A percentile compares a stretch with the other conserved stretches of the same genome.
phyloP scores from a whole-genome alignment of 2,888 invertebrate genomes.

The Loripinus fragilis region DNA sequence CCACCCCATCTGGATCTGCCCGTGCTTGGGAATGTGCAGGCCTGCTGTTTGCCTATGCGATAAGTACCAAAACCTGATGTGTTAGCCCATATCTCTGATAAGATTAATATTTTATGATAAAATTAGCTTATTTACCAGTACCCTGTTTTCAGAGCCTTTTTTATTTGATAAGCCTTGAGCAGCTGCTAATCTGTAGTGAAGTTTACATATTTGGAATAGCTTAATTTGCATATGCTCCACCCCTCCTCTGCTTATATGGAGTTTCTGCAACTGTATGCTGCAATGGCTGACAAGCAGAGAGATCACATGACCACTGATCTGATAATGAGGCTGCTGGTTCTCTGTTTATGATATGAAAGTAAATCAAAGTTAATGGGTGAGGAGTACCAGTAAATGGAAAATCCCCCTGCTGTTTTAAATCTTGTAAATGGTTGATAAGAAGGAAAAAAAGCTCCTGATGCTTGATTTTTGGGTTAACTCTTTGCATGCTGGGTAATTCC shows the following conservation, averaged over 20 bases:
- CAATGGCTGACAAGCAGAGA: constrained; percentile 13
- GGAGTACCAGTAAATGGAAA: background rate
- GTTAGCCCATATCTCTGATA: no score
- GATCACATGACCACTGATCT: constrained; percentile 12
- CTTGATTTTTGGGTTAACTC: background rate
- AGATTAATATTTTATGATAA: no score
- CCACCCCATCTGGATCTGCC: no score
- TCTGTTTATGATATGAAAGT: background rate
- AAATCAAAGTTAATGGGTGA: background rate
- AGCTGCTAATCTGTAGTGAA: background rate
- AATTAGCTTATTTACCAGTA: no score
- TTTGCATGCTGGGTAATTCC: no score
- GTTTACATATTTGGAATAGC: constrained; percentile 6
- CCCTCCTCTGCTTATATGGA: constrained; percentile 11
- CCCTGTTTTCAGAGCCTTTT: background rate
- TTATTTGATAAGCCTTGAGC: background rate
- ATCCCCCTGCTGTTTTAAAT: no score
- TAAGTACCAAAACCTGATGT: no score
- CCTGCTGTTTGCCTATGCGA: no score
- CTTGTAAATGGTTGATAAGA: background rate
- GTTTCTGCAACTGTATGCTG: constrained; percentile 16
- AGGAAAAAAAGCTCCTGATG: background rate
- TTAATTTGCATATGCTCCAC: constrained; percentile 5
- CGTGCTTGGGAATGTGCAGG: no score
- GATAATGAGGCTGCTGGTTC: constrained; percentile 14